Percentiles rank a stretch among this genome's conserved stretches.
Evolutionary conservation across 2,113 vertebrate genomes (phyloP).

Genomic region (Myiozetetes cayanensis): DNA sequence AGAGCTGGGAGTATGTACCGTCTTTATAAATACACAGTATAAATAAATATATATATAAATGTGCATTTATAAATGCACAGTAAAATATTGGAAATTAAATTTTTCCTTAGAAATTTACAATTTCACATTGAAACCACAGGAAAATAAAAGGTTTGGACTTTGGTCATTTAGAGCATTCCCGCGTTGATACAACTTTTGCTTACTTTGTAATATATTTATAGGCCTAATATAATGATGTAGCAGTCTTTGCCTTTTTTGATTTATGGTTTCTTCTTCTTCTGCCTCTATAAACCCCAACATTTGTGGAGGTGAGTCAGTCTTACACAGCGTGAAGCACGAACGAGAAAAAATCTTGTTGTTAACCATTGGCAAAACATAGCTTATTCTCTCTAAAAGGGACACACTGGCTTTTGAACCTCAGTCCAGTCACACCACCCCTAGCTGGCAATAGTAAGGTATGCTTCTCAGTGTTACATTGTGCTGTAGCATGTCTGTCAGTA

Average conservation of each 20-base stretch:
- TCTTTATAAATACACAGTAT: no score
- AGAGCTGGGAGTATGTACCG: not conserved
- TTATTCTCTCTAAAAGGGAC: not conserved
- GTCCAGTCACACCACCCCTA: not conserved
- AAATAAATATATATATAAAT: no score
- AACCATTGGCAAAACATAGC: not conserved
- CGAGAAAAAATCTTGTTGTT: not conserved
- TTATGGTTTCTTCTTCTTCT: constrained; percentile 11
- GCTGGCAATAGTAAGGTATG: not conserved
- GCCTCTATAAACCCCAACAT: not conserved
- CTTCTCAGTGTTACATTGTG: not conserved
- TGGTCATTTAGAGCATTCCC: not conserved
- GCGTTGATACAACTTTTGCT: not conserved
- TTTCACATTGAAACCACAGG: not conserved
- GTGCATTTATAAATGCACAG: no score
- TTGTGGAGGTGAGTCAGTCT: not conserved
- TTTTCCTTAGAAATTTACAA: not conserved
- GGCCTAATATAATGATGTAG: not conserved
- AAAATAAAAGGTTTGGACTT: not conserved
- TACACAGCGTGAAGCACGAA: not conserved
- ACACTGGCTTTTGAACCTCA: not conserved
- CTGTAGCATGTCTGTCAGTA: not conserved
- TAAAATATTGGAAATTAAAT: not conserved
- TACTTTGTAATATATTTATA: not conserved
- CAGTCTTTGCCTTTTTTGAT: not conserved